These are phyloP conservation scores for Ichneumon xanthorius DNA, from an alignment of 2,888 invertebrate species.

Conservation along the genomic window DNA sequence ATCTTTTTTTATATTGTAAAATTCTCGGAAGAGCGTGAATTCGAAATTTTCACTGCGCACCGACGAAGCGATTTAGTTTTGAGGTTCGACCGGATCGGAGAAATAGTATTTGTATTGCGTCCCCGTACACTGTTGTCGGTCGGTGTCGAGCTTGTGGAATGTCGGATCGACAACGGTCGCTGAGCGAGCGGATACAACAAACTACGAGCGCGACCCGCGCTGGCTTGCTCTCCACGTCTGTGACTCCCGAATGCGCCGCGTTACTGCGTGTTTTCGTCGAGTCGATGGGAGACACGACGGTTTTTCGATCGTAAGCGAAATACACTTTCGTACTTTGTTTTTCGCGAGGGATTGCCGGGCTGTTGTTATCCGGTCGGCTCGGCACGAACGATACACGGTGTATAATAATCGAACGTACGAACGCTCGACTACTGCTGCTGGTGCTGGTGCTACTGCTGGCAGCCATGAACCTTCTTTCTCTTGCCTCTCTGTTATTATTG, in stretches of 20 bases:
- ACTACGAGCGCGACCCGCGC: constrained; percentile 36
- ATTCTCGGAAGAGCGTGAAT: background rate
- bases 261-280: background rate
- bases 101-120: background rate
- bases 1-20: background rate
- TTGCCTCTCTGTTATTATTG: constrained; percentile 82
- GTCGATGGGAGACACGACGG: background rate
- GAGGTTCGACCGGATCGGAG: background rate
- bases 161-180: constrained; percentile 58
- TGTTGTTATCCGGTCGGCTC: background rate
- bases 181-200: constrained; percentile 56
- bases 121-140: background rate
- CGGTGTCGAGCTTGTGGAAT: constrained; percentile 51
- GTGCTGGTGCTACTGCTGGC: constrained; percentile 67
- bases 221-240: constrained; percentile 4
- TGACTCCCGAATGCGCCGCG: background rate
- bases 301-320: background rate
- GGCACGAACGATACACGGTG: background rate
- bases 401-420: constrained; percentile 11
- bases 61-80: background rate
- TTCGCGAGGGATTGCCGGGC: background rate
- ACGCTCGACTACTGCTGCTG: constrained; percentile 52
- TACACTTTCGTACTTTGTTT: background rate
- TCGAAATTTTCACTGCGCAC: background rate
- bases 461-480: constrained; percentile 78